These are phyloP conservation scores for Rhinolophus sinicus DNA, from an alignment of 2,113 vertebrate species.

Conservation along the genomic window DNA sequence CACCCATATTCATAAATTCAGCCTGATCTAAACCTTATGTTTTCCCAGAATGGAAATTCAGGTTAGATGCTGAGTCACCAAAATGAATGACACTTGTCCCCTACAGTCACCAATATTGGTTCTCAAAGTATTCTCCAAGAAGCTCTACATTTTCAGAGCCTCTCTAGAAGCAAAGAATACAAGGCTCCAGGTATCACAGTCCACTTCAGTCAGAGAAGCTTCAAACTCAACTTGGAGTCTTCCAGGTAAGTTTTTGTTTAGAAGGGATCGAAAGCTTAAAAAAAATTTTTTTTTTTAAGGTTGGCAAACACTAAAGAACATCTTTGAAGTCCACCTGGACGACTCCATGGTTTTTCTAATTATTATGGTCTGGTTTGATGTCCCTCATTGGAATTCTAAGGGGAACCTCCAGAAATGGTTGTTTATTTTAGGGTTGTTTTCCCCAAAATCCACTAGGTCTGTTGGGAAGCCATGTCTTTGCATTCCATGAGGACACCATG, in stretches of 20 bases:
- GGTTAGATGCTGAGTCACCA: not conserved
- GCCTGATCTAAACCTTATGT: not conserved
- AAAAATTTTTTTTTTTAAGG: not conserved
- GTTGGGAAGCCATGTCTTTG: not conserved
- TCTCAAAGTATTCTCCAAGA: not conserved
- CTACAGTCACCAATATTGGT: not conserved
- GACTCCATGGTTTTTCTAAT: not conserved
- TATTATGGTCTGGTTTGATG: not conserved
- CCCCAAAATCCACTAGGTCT: not conserved
- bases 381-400: not conserved
- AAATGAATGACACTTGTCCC: not conserved
- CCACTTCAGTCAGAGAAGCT: not conserved
- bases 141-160: not conserved
- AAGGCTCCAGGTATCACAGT: not conserved
- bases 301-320: not conserved
- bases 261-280: not conserved
- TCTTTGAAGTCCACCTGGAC: not conserved
- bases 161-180: not conserved
- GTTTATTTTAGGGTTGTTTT: not conserved
- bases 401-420: not conserved
- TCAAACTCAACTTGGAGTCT: not conserved
- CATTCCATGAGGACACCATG: not conserved
- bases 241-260: not conserved
- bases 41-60: not conserved
- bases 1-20: not conserved